phyloP scores from a whole-genome alignment of 2,113 vertebrate genomes.

The Cephalopterus ornatus region DNA sequence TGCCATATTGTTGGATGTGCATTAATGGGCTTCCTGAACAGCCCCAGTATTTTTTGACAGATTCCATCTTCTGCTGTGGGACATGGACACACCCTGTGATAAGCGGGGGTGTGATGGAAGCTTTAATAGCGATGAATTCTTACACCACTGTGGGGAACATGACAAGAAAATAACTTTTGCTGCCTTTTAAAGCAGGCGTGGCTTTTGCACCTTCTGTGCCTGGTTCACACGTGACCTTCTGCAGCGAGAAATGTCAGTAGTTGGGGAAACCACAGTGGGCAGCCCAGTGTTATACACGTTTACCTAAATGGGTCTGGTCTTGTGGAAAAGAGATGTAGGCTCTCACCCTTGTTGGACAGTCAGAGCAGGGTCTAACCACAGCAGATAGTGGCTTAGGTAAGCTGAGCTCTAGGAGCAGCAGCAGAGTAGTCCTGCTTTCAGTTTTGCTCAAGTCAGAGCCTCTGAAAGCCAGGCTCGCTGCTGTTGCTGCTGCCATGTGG shows the following conservation, averaged over 20 bases:
- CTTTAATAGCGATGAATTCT: background rate
- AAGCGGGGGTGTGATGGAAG: background rate
- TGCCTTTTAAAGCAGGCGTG: background rate
- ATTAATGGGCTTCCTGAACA: background rate
- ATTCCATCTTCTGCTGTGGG: background rate
- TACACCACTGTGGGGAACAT: fast-evolving
- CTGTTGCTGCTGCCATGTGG: background rate
- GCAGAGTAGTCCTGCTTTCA: background rate
- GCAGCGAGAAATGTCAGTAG: fast-evolving
- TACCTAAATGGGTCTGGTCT: background rate
- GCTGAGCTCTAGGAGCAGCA: background rate
- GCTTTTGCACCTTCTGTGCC: background rate
- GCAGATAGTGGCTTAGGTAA: background rate
- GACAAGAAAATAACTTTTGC: background rate
- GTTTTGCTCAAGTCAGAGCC: background rate
- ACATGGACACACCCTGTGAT: background rate
- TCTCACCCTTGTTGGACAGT: fast-evolving
- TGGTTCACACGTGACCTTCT: fast-evolving
- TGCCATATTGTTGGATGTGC: background rate
- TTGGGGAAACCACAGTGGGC: fast-evolving
- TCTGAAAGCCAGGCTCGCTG: background rate
- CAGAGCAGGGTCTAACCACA: background rate
- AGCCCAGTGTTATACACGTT: fast-evolving
- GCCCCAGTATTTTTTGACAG: background rate
- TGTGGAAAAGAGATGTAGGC: background rate